Percentiles rank a stretch among this genome's conserved stretches.
Conservation (phyloP, 2,888 invertebrate genomes). For the Plutella xylostella region DNA sequence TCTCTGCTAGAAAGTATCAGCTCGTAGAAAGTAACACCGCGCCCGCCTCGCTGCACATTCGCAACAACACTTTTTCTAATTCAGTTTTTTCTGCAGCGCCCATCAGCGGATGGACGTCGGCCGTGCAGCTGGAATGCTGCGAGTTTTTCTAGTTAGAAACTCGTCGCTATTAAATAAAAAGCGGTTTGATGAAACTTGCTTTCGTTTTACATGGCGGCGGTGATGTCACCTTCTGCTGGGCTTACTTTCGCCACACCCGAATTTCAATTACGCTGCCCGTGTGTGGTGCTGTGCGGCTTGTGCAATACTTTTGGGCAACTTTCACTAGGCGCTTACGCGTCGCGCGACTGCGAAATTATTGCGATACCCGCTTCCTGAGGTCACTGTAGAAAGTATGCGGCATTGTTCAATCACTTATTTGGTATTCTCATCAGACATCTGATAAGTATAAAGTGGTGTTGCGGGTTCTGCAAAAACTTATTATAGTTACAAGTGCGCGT, state of each 20-base stretch:
- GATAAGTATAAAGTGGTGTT: no score
- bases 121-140: conserved; percentile 16
- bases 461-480: no score
- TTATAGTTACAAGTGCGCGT: no score
- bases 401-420: conserved; percentile 20
- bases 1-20: conserved; percentile 68
- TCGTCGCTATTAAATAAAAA: conserved; percentile 5
- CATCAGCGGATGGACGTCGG: conserved; percentile 8
- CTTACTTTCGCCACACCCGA: conserved; percentile 60
- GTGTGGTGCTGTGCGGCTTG: conserved; percentile 49
- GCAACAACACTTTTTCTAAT: conserved; percentile 33
- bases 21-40: conserved; percentile 69
- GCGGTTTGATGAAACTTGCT: conserved; percentile 4
- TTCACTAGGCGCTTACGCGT: conserved; percentile 62
- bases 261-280: conserved; percentile 56
- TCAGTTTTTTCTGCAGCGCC: conserved; percentile 33
- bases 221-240: conserved; percentile 5
- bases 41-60: conserved; percentile 47
- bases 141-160: conserved; percentile 17
- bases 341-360: conserved; percentile 56
- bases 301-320: conserved; percentile 67
- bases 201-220: conserved; percentile 4
- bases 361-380: conserved; percentile 51
- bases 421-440: background rate
- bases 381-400: conserved; percentile 57